Evolutionary conservation across 2,113 vertebrate genomes (phyloP).

Genomic region (Lycocorax pyrrhopterus): DNA sequence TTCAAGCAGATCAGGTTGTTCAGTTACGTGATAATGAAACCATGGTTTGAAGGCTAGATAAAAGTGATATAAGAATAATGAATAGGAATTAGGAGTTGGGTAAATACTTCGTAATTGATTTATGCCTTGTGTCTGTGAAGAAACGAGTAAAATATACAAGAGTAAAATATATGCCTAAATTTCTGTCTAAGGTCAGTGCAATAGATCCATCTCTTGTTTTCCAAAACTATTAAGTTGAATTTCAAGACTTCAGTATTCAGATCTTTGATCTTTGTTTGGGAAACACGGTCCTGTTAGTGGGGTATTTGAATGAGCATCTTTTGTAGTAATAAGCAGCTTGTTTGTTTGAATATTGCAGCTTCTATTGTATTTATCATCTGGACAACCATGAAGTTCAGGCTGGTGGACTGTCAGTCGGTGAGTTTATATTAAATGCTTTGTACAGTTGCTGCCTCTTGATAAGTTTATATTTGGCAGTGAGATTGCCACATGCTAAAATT

Average conservation of each 20-base stretch:
- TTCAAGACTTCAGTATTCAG: neutral
- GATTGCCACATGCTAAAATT: neutral
- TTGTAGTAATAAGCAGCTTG: neutral
- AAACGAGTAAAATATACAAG: neutral
- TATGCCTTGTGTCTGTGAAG: neutral
- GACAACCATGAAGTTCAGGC: constrained; percentile 94
- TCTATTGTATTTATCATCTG: constrained; percentile 96
- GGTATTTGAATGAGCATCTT: neutral
- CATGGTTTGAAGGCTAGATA: neutral
- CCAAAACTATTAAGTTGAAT: neutral
- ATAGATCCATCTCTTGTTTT: neutral
- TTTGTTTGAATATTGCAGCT: constrained; percentile 70
- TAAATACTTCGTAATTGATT: neutral
- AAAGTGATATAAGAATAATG: neutral
- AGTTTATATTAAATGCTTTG: constrained; percentile 53
- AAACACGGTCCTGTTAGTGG: neutral
- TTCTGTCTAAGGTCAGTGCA: neutral
- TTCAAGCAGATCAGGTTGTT: neutral
- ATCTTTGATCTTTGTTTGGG: neutral
- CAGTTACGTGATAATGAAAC: neutral
- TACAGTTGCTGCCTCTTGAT: neutral
- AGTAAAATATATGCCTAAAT: neutral
- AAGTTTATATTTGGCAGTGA: neutral
- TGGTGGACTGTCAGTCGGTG: constrained; percentile 93
- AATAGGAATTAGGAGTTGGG: neutral